phyloP scores from a whole-genome alignment of 2,888 invertebrate species.

The Dugesia japonica region DNA sequence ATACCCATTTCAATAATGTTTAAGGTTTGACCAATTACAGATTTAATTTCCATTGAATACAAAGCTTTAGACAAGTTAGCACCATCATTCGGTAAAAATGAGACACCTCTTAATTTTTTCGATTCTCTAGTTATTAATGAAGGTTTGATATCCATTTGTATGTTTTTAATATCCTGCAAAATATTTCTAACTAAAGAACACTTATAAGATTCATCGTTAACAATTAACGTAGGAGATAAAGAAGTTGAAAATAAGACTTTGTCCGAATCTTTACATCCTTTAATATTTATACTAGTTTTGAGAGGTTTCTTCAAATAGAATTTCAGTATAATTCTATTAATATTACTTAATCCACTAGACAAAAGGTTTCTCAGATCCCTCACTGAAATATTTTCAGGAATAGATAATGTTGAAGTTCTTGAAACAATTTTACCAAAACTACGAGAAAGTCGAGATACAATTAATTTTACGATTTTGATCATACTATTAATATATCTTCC shows the following conservation, averaged over 20 bases:
- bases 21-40: not conserved
- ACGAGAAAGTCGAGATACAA: not conserved
- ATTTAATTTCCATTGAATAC: not conserved
- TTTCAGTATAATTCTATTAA: not conserved
- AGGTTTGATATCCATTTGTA: not conserved
- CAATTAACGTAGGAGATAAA: not conserved
- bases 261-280: not conserved
- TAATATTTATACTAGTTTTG: not conserved
- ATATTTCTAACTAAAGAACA: not conserved
- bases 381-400: not conserved
- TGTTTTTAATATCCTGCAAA: not conserved
- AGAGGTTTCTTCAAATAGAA: not conserved
- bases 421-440: not conserved
- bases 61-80: not conserved
- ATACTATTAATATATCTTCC: not conserved
- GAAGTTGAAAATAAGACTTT: not conserved
- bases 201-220: not conserved
- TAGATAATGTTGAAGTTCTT: not conserved
- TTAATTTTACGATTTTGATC: not conserved
- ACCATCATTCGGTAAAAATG: not conserved
- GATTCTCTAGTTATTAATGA: not conserved
- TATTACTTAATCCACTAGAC: not conserved
- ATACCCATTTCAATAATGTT: not conserved
- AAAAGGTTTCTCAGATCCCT: not conserved
- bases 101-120: not conserved